These are phyloP conservation scores for Cryptotermes secundus DNA, from an alignment of 1,140 invertebrate species.

Conservation along the genomic window DNA sequence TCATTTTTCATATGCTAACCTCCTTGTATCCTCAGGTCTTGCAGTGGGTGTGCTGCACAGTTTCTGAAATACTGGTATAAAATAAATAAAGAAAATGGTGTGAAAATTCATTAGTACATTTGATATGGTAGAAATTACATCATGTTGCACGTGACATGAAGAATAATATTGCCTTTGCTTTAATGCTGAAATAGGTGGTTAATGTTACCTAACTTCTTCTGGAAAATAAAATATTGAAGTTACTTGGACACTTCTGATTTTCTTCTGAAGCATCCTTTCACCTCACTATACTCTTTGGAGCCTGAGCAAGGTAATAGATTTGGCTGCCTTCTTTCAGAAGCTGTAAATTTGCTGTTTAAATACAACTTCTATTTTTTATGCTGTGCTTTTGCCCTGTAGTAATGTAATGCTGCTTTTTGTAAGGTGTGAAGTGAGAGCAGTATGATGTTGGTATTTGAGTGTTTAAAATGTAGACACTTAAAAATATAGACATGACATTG, in stretches of 20 bases:
- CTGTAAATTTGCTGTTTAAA: too few relatives aligned
- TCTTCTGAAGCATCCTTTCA: background rate
- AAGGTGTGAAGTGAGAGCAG: too few relatives aligned
- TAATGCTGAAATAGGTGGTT: background rate
- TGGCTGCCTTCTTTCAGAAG: background rate
- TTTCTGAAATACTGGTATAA: background rate
- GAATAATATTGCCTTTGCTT: background rate
- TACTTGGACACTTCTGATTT: background rate
- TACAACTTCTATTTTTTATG: too few relatives aligned
- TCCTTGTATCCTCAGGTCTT: constrained; percentile 9
- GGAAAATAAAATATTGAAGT: background rate
- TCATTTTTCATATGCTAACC: constrained; percentile 1
- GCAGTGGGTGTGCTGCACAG: constrained; percentile 6
- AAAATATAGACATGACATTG: too few relatives aligned
- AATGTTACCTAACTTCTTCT: background rate
- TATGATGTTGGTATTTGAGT: too few relatives aligned
- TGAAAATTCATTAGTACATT: background rate
- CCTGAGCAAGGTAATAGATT: background rate
- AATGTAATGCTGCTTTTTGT: too few relatives aligned
- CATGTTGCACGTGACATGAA: background rate
- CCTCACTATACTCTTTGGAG: background rate
- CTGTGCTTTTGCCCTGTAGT: too few relatives aligned
- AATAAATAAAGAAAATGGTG: background rate
- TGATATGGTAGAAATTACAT: background rate
- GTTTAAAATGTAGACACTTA: too few relatives aligned